Base-by-base conservation (phyloP, 1,140 invertebrate species). In the Mizuhopecten yessoensis region DNA sequence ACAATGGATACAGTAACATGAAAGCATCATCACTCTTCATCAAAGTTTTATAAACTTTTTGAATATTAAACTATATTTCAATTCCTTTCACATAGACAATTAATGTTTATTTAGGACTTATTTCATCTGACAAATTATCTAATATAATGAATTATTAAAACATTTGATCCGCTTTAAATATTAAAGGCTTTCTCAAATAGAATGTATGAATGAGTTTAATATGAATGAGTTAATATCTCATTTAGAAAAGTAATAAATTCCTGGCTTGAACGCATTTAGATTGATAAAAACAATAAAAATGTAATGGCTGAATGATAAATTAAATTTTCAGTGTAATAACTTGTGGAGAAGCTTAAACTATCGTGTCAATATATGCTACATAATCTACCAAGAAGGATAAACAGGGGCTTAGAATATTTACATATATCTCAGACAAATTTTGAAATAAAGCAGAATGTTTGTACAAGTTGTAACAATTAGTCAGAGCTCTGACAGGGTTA, bases 391-490 rank as follows among this genome's bases (percentile, higher is more conserved):
- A 7, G n/a, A n/a, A 29, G 57, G 57, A 75, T 75, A 13, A 75
- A 75, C 57, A 29, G 23, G 11, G 57, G 23, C 7, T 75, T 75
- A 75, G 42, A 45, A 45, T 17, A 45, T 45, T 45, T 45, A 45
- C 42, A 45, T 13, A 45, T 75, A 75, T 75, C n/a, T n/a, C 57
- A 29, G 57, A 75, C 57, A 75, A 75, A 75, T 75, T 75, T 75
- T 75, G 57, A 75, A 75, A 75, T 75, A n/a, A 75, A 75, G 57
- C 57, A 75, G 57, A 17, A 29, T 75, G 57, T 29, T 75, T 75
- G 57, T 75, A 75, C 29, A 75, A 75, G 57, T 75, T n/a, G n/a
- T n/a, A 29, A 75, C n/a, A 75, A 75, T 75, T 29, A 75, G 57
- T 75, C 57, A n/a, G 17, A 75, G 9, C n/a, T 5, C 57, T 75